Evolutionary conservation across 2,797 vertebrate species (phyloP).

Genomic region (Liasis olivaceus): DNA sequence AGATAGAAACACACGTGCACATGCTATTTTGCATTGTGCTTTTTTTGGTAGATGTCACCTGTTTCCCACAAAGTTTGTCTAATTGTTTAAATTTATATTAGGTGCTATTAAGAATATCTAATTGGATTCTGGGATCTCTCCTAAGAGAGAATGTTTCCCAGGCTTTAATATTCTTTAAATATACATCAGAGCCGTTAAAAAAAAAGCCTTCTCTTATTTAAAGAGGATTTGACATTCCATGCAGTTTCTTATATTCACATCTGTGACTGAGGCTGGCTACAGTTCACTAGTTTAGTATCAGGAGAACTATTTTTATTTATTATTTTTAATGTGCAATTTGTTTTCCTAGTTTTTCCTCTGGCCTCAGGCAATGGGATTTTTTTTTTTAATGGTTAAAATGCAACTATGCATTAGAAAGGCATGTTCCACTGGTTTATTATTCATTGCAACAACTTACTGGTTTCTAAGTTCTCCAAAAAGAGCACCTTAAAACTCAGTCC

Average conservation of each 20-base stretch:
- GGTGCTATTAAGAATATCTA: constrained; percentile 33
- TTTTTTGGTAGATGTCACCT: constrained; percentile 20
- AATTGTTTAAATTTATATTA: neutral
- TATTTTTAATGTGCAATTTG: constrained; percentile 3
- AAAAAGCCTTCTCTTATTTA: neutral
- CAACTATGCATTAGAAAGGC: neutral
- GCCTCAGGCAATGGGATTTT: neutral
- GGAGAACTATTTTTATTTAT: neutral
- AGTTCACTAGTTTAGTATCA: constrained; percentile 20
- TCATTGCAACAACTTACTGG: neutral
- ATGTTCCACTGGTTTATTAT: neutral
- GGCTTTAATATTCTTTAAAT: neutral
- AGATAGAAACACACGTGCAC: neutral
- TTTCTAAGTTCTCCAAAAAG: neutral
- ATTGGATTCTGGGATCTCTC: constrained; percentile 17
- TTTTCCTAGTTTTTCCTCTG: constrained; percentile 21
- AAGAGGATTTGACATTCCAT: constrained; percentile 2
- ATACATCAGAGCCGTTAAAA: neutral
- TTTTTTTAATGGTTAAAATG: constrained; percentile 9
- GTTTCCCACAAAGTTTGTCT: neutral
- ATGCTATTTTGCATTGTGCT: constrained; percentile 30
- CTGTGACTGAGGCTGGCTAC: neutral
- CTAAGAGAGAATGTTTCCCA: neutral
- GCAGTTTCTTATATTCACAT: neutral
- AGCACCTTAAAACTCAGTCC: neutral